phyloP scores from a whole-genome alignment of 1,140 invertebrate species.

The Heliconius hewitsoni region DNA sequence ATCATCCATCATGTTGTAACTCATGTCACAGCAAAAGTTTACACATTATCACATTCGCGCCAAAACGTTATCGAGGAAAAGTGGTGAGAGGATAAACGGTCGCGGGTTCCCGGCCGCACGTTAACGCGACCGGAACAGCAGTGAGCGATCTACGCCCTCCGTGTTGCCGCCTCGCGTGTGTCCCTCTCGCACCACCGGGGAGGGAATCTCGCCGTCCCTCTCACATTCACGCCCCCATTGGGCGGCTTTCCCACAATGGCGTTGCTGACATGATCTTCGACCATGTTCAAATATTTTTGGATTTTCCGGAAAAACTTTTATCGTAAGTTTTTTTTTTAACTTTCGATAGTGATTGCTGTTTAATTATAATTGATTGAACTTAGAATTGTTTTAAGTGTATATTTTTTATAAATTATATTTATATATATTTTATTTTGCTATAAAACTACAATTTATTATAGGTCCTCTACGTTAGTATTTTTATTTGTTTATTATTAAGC shows the following conservation, averaged over 20 bases:
- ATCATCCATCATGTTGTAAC: slow-evolving; percentile 77
- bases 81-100: slow-evolving; percentile 1
- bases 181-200: slow-evolving; percentile 51
- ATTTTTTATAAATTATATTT: too few relatives aligned
- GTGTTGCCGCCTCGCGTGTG: slow-evolving; percentile 65
- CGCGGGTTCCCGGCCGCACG: slow-evolving; percentile 74
- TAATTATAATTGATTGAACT: not conserved
- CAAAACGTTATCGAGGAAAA: slow-evolving; percentile 52
- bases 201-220: slow-evolving; percentile 50
- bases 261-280: slow-evolving; percentile 56
- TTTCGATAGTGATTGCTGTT: not conserved
- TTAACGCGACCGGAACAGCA: slow-evolving; percentile 77
- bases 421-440: too few relatives aligned
- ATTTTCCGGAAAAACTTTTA: slow-evolving; percentile 15
- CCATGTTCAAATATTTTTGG: slow-evolving; percentile 16
- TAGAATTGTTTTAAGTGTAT: not conserved
- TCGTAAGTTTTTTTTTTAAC: not conserved
- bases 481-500: too few relatives aligned
- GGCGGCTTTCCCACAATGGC: slow-evolving; percentile 79
- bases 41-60: slow-evolving; percentile 73
- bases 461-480: too few relatives aligned
- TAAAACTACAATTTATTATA: too few relatives aligned
- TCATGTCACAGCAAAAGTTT: slow-evolving; percentile 65
- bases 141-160: slow-evolving; percentile 74
- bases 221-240: slow-evolving; percentile 75